Evolutionary conservation across 2,113 vertebrate genomes (phyloP).

Genomic region (Periophthalmodon schlosseri): DNA sequence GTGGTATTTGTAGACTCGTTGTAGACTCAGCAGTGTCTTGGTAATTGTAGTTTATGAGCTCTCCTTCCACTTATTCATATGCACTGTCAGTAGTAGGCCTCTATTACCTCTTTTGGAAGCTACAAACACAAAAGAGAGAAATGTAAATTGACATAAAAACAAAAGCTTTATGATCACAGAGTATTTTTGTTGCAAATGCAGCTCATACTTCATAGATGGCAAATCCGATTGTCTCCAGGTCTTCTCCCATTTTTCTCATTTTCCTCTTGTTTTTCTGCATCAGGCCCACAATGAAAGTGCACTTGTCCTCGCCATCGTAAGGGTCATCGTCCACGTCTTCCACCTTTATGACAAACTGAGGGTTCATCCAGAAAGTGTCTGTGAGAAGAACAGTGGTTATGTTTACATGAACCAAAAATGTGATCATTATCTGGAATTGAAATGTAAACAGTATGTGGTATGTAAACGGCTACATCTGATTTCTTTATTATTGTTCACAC

Average conservation of each 20-base stretch:
- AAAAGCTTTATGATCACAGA: not conserved
- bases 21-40: not conserved
- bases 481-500: no score
- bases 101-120: constrained; percentile 78
- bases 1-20: not conserved
- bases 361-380: constrained; percentile 97
- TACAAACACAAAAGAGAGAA: constrained; percentile 51
- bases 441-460: no score
- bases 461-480: no score
- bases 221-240: constrained; percentile 94
- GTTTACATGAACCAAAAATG: no score
- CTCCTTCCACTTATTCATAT: not conserved
- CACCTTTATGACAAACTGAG: constrained; percentile 83
- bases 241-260: constrained; percentile 80
- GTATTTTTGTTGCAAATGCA: not conserved
- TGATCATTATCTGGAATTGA: no score
- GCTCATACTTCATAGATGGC: constrained; percentile 82
- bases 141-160: not conserved
- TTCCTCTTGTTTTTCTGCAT: constrained; percentile 86
- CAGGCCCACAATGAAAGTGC: constrained; percentile 84
- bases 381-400: constrained; percentile 13
- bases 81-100: not conserved
- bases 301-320: constrained; percentile 73
- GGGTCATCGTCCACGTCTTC: constrained; percentile 81
- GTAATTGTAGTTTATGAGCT: not conserved